Conservation (phyloP, 2,797 vertebrate species). For the Melopsittacus undulatus region DNA sequence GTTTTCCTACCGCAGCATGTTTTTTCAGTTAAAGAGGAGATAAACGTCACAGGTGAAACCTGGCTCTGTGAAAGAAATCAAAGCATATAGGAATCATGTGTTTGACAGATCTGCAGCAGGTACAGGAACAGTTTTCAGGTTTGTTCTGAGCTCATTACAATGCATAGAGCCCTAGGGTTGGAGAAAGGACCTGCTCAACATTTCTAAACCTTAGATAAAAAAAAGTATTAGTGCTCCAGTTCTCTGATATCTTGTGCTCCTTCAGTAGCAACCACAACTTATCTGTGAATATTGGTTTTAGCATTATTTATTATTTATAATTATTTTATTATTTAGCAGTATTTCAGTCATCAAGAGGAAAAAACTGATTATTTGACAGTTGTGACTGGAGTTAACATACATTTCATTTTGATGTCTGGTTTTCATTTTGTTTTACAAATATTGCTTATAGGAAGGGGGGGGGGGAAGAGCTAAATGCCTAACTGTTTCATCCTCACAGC, state of each 20-base stretch:
- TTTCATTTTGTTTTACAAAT: background rate
- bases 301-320: background rate
- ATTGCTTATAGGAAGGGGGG: background rate
- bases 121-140: background rate
- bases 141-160: background rate
- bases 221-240: accelerated
- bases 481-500: background rate
- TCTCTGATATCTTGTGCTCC: background rate
- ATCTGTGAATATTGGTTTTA: conserved; percentile 42
- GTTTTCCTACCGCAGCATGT: background rate
- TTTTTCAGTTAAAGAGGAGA: background rate
- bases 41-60: background rate
- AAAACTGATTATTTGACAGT: conserved; percentile 15
- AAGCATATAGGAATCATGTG: background rate
- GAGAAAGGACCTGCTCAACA: background rate
- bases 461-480: background rate
- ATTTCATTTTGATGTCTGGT: background rate
- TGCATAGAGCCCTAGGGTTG: background rate
- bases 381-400: conserved; percentile 7
- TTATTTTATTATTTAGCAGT: conserved; percentile 11
- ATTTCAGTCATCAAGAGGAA: conserved; percentile 59
- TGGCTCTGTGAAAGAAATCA: background rate
- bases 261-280: background rate
- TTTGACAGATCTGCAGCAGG: background rate
- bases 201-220: background rate